Conservation (phyloP, 2,888 invertebrate genomes). For the Noctuana brunneofusca region DNA sequence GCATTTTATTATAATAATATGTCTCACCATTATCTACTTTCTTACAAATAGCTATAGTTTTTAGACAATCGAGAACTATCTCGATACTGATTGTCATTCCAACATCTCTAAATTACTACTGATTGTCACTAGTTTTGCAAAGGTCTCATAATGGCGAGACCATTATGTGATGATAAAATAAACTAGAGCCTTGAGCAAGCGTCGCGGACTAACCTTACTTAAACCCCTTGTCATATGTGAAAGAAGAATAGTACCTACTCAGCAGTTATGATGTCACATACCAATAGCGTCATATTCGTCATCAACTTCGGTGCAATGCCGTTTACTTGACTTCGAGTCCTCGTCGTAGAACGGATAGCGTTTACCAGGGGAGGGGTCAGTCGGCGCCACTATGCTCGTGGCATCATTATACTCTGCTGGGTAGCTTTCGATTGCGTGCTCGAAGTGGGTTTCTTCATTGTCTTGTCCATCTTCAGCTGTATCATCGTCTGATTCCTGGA, state of each 20-base stretch:
- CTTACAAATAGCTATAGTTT: no score
- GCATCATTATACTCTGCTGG: constrained; percentile 43
- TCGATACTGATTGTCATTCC: no score
- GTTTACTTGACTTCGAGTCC: constrained; percentile 47
- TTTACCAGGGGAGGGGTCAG: constrained; percentile 42
- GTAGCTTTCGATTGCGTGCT: constrained; percentile 42
- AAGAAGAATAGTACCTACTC: no score
- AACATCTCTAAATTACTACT: no score
- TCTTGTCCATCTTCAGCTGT: constrained; percentile 45
- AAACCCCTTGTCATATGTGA: no score
- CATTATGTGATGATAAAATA: no score
- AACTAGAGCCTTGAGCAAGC: no score
- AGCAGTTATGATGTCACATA: constrained; percentile 39
- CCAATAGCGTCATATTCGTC: constrained; percentile 77
- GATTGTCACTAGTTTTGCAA: no score
- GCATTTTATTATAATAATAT: no score
- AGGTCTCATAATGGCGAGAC: no score
- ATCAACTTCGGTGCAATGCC: constrained; percentile 61
- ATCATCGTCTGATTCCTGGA: constrained; percentile 56
- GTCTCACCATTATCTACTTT: no score
- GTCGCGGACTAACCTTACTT: not conserved
- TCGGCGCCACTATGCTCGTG: constrained; percentile 46
- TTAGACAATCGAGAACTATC: no score
- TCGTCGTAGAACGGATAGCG: constrained; percentile 46
- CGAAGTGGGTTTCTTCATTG: constrained; percentile 41